Percentiles rank a stretch among this genome's conserved stretches.
Evolutionary conservation across 2,797 vertebrate species (phyloP).

Genomic region (Ciconia nigra): DNA sequence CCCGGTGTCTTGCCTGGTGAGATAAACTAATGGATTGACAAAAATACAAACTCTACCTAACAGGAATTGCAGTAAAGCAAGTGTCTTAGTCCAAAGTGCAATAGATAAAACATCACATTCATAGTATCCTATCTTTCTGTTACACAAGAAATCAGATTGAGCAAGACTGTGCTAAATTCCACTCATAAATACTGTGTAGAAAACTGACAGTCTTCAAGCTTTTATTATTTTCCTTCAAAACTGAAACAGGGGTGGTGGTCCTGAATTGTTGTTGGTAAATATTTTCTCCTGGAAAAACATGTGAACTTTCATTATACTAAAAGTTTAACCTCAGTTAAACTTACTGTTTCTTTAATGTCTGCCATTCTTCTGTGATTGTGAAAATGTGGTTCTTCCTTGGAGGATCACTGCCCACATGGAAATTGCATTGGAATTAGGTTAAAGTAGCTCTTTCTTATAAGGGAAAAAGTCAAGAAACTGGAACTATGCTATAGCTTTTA

Average conservation of each 20-base stretch:
- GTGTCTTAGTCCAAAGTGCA: neutral
- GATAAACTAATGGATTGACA: neutral
- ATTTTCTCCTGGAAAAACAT: neutral
- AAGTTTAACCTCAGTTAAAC: neutral
- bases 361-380: neutral
- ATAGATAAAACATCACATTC: neutral
- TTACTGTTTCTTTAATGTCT: neutral
- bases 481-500: neutral
- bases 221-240: neutral
- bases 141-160: neutral
- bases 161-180: neutral
- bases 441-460: neutral
- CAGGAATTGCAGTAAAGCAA: neutral
- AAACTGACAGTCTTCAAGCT: neutral
- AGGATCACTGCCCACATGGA: neutral
- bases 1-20: neutral
- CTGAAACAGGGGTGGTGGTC: neutral
- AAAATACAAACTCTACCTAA: neutral
- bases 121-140: neutral
- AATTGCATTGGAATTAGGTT: neutral
- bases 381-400: neutral
- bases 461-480: neutral
- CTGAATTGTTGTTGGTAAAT: neutral
- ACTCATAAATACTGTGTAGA: neutral
- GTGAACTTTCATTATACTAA: neutral